Percentiles rank a stretch among this genome's conserved stretches.
These are phyloP conservation scores for Sinocyclocheilus maitianheensis DNA, from an alignment of 2,113 vertebrate species.

Conservation along the genomic window DNA sequence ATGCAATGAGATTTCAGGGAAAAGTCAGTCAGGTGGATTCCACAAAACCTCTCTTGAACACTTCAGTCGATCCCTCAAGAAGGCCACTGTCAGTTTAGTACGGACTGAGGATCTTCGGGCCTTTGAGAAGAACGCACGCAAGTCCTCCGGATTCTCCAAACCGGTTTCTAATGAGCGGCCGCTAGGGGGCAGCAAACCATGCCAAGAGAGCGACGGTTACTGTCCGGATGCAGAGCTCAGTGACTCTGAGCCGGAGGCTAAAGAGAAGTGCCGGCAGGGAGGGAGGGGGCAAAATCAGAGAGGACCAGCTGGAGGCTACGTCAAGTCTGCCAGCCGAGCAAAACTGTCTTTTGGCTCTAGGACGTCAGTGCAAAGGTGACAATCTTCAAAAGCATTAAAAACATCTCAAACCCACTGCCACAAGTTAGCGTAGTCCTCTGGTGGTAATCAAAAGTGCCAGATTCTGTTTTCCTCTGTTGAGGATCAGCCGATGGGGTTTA, in stretches of 20 bases:
- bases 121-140: constrained; percentile 81
- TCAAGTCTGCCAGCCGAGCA: constrained; percentile 69
- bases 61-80: constrained; percentile 89
- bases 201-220: constrained; percentile 94
- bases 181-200: constrained; percentile 70
- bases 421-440: constrained; percentile 5
- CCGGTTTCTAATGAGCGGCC: constrained; percentile 71
- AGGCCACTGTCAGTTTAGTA: constrained; percentile 87
- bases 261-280: constrained; percentile 77
- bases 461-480: constrained; percentile 41
- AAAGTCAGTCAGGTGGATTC: constrained; percentile 66
- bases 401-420: constrained; percentile 16
- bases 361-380: constrained; percentile 90
- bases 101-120: constrained; percentile 85
- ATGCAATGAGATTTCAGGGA: constrained; percentile 72
- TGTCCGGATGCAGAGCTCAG: constrained; percentile 95
- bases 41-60: constrained; percentile 87
- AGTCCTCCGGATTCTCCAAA: constrained; percentile 80
- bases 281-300: constrained; percentile 71
- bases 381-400: constrained; percentile 44
- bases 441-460: constrained; percentile 55
- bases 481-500: not conserved
- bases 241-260: constrained; percentile 92
- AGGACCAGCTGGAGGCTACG: constrained; percentile 71
- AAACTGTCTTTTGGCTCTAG: constrained; percentile 82